Percentiles rank a stretch among this genome's conserved stretches.
Evolutionary conservation across 2,113 vertebrate species (phyloP).

Genomic region (Petaurus breviceps): DNA sequence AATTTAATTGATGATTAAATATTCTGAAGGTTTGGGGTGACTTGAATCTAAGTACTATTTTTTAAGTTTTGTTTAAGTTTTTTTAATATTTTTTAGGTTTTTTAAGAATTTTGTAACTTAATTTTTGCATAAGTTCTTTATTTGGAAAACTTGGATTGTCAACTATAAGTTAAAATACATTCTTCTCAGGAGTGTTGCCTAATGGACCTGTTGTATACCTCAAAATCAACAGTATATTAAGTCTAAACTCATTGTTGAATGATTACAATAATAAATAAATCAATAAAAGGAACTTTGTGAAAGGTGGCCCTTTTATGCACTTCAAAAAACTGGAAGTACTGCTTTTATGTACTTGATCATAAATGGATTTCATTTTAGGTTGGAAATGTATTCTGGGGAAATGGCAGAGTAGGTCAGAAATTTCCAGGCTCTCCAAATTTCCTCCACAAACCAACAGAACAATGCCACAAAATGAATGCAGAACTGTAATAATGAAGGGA

Average conservation of each 20-base stretch:
- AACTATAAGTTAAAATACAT: conserved; percentile 27
- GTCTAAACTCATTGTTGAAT: conserved; percentile 64
- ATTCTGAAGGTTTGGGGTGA: conserved; percentile 14
- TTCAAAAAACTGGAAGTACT: background rate
- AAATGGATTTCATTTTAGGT: background rate
- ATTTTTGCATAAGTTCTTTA: conserved; percentile 31
- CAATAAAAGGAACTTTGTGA: conserved; percentile 73
- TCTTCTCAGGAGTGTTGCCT: conserved; percentile 43
- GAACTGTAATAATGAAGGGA: background rate
- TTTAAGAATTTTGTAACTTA: conserved; percentile 50
- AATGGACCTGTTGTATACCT: conserved; percentile 73
- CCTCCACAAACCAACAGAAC: background rate
- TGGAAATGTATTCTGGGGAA: background rate
- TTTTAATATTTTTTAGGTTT: too few species aligned
- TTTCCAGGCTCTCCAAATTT: background rate
- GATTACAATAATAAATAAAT: conserved; percentile 73
- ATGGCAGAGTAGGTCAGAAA: background rate
- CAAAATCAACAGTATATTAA: conserved; percentile 72
- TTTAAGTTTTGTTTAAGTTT: too few species aligned
- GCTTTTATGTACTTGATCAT: background rate
- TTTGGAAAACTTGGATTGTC: conserved; percentile 49
- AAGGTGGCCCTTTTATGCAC: conserved; percentile 12
- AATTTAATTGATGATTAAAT: conserved; percentile 28
- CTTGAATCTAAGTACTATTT: conserved; percentile 40
- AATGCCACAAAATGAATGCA: background rate